Base-by-base conservation (phyloP, 2,888 invertebrate species). In the Aphrophora alni region DNA sequence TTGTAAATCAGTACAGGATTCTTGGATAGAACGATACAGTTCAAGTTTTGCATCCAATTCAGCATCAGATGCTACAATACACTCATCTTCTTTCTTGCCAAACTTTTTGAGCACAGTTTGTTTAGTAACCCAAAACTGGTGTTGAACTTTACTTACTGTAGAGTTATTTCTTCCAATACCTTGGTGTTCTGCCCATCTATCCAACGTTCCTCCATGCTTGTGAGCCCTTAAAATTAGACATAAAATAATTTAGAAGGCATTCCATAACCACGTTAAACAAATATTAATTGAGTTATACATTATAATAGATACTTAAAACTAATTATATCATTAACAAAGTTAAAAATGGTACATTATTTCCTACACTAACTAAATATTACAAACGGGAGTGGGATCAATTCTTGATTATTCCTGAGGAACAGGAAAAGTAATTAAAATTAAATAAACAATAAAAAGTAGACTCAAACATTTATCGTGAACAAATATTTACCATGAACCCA, bases 41-140 rank as follows among this genome's bases (percentile, higher is more conserved):
- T 98, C 98, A 84, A 98, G 91, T 90, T 99, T 99, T 4, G 98
- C 95, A 89, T 99, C 99, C 38, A 99, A 90, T 87, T 98, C 97
- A 0, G 98, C 95, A 89, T 99, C 99, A 0, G 98, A 98, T 17
- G 98, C 94, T 27, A 98, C 94, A 84, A 99, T 94, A 89, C 97
- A 97, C 85, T 98, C 98, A 88, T 99, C 99, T 90, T 99, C 98
- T 90, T 98, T 98, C 86, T 96, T 95, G 38, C 98, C 98, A 75
- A 99, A 90, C 90, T 97, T 98, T 86, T 96, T 92, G 84, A 97
- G 93, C 72, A 99, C 95, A 81, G 96, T 94, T 89, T 98, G 98
- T 88, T 98, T 99, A 8, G 99, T 98, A 80, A 98, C 95, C 98
- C 98, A 99, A 89, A 97, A 99, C 85, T 98, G 97, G 89, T 98